Base-by-base conservation (phyloP, 2,113 vertebrate species). In the Nyctereutes procyonoides region DNA sequence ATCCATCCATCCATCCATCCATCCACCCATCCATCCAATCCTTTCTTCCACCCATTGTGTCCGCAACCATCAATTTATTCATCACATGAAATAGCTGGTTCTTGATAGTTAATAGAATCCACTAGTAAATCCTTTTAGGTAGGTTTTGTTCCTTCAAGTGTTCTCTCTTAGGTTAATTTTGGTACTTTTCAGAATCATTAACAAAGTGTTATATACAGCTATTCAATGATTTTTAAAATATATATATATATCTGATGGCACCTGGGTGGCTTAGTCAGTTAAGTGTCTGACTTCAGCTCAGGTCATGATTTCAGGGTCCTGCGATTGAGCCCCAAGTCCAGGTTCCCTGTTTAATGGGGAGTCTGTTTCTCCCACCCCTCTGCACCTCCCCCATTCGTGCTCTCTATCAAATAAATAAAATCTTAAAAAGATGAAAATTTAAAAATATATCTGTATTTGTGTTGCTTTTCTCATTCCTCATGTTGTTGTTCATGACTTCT, bases 101-200 rank as follows among this genome's bases (percentile, higher is more conserved):
- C 53, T 76, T 96, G 67, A 84, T 14, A 73, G 12, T 35, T 77
- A 80, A 92, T 48, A 73, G 48, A 95, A 88, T 71, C 86, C 87
- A 71, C 24, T 53, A 85, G 62, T 28, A 56, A 63, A 77, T 58
- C n/a, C 74, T 65, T 80, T 16, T n/a, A 84, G 32, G 8, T 65
- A 90, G 38, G 24, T 80, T 77, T 53, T 90, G 63, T 94, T 88
- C 19, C 48, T 87, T 98, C 96, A 88, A 48, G 55, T 93, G 55
- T 93, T 77, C 63, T 86, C 30, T 93, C 38, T 77, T 65, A 88
- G 74, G 20, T 74, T 55, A 90, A 28, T 51, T 89, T 95, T 90
- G 63, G 16, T 38, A 69, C 19, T 77, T 83, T 96, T 89, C 85
- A 85, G 63, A 96, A 38, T 80, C 14, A 73, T 91, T 65, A 93